Evolutionary conservation across 2,113 vertebrate genomes (phyloP), one percentile per base, ranked within the genome.

Genomic region (Cochlearius cochlearius): DNA sequence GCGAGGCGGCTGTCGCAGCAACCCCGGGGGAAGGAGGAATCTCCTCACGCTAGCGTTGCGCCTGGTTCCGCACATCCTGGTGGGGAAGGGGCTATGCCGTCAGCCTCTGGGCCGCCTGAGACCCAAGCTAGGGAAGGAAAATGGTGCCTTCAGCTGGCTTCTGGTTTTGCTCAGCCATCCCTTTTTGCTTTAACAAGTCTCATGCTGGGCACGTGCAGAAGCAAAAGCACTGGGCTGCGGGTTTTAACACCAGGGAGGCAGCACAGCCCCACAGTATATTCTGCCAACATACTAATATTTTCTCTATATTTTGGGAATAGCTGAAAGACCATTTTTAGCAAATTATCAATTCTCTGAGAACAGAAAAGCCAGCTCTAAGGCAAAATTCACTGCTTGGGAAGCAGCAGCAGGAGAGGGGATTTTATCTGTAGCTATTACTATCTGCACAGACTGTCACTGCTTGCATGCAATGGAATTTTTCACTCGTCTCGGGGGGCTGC

Each of bases 201-300:
- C 29, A 5, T 0, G 9, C 77, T 15, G 14, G 53, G 72, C 32
- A 20, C 0, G 4, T 18, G 47, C 73, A 69, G 73, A 58, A 86
- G 38, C 38, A 55, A 29, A 75, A 50, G 80, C 39, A 2, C 50
- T 3, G 49, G 53, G 56, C 43, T 22, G 52, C 14, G 5, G 68
- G n/a, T 39, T 53, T 78, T 7, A 34, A 49, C 38, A 25, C 13
- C 34, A 5, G 9, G 18, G 68, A 68, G 66, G 30, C 67, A 74
- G 67, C 49, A 22, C 41, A 63, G 78, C 60, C 84, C 49, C 18
- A 12, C 34, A 4, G 38, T 6, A 4, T 6, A 6, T 47, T 69
- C 89, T 59, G 38, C 18, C 0, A 0, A 36, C 11, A 36, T 1
- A 25, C 25, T 32, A 16, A 6, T 16, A 38, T 41, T 53, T 52